Evolutionary conservation across 2,888 invertebrate species (phyloP).

Genomic region (Ectemnius continuus): DNA sequence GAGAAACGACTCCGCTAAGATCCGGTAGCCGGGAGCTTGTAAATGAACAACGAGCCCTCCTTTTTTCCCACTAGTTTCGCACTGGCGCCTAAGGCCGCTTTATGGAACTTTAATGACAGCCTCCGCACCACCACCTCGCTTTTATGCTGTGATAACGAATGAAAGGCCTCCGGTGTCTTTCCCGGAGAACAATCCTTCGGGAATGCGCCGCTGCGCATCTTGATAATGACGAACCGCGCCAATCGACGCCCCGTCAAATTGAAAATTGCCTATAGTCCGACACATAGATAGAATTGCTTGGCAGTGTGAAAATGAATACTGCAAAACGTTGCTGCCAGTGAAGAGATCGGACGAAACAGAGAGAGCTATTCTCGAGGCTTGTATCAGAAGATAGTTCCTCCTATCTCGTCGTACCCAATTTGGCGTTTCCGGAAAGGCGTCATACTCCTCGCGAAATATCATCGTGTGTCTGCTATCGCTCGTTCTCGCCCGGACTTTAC

Average conservation of each 20-base stretch:
- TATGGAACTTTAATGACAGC: conserved; percentile 58
- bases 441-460: conserved; percentile 46
- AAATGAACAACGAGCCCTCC: background rate
- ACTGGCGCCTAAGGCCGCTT: conserved; percentile 35
- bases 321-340: background rate
- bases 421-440: conserved; percentile 63
- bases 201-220: conserved; percentile 19
- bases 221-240: background rate
- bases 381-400: conserved; percentile 62
- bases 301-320: background rate
- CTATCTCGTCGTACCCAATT: conserved; percentile 65
- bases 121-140: conserved; percentile 30
- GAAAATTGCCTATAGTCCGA: background rate
- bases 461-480: conserved; percentile 47
- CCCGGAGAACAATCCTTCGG: conserved; percentile 31
- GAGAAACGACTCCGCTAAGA: too few relatives aligned
- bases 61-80: conserved; percentile 43
- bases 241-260: background rate
- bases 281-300: background rate
- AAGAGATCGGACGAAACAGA: conserved; percentile 4
- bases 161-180: conserved; percentile 34
- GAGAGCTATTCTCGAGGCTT: conserved; percentile 55
- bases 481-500: conserved; percentile 31
- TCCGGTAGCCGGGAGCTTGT: too few relatives aligned
- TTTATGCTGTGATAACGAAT: conserved; percentile 52